Evolutionary conservation across 2,113 vertebrate genomes (phyloP).

Genomic region (Hyaena hyaena): DNA sequence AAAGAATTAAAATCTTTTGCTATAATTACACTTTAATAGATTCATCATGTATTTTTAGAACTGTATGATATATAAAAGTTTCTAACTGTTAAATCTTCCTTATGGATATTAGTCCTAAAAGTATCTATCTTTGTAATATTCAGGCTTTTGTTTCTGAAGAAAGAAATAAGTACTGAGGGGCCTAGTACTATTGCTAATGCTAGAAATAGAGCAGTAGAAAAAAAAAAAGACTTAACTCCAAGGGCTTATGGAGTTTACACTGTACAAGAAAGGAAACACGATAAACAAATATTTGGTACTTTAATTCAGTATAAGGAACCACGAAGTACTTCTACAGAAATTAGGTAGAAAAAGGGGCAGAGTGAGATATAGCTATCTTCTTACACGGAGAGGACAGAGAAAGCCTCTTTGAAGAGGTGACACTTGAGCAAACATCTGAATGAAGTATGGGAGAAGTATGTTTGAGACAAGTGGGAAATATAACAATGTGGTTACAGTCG

Average conservation of each 20-base stretch:
- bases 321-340: background rate
- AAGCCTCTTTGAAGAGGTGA: background rate
- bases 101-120: background rate
- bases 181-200: background rate
- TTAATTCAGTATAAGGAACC: background rate
- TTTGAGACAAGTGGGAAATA: background rate
- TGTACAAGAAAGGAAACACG: background rate
- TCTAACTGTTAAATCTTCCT: background rate
- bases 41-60: conserved; percentile 21
- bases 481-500: background rate
- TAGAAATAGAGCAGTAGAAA: background rate
- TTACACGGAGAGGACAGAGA: background rate
- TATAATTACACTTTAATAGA: conserved; percentile 3
- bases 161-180: background rate
- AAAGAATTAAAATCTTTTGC: background rate
- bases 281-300: background rate
- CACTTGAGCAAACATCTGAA: background rate
- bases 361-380: background rate
- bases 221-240: background rate
- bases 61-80: background rate
- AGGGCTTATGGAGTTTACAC: background rate
- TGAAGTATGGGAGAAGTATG: background rate
- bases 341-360: background rate
- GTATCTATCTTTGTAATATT: background rate
- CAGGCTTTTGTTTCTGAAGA: background rate